phyloP scores from a whole-genome alignment of 1,140 invertebrate genomes.

The Ladona fulva region DNA sequence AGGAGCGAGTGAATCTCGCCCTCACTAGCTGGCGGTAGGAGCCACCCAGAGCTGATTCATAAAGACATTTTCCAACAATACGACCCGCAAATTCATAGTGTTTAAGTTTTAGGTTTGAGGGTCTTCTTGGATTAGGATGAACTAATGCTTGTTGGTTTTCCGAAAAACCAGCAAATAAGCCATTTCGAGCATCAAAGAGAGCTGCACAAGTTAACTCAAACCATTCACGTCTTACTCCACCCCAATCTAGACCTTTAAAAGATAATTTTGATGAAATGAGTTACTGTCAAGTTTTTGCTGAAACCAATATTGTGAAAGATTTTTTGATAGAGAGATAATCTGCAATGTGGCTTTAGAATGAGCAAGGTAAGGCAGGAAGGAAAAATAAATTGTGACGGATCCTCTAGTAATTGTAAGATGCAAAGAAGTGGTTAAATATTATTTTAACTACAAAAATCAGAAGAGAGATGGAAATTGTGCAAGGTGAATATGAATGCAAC shows the following conservation, averaged over 20 bases:
- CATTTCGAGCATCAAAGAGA: conserved; percentile 74
- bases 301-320: no score
- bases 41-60: conserved; percentile 81
- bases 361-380: no score
- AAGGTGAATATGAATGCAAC: no score
- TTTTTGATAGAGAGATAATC: no score
- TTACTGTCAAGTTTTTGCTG: background rate
- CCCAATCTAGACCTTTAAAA: conserved; percentile 78
- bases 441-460: no score
- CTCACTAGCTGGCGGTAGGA: conserved; percentile 81
- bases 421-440: no score
- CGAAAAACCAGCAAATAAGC: conserved; percentile 75
- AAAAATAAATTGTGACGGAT: no score
- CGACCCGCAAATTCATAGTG: conserved; percentile 90
- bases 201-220: conserved; percentile 80
- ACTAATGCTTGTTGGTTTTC: conserved; percentile 76
- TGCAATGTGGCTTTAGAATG: no score
- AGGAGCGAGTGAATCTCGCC: conserved; percentile 84
- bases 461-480: no score
- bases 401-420: no score
- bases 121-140: conserved; percentile 75
- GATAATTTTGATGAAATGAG: conserved; percentile 1
- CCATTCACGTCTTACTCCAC: conserved; percentile 85
- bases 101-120: conserved; percentile 67
- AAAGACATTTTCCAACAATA: conserved; percentile 88